Base-by-base conservation (phyloP, 2,113 vertebrate species). In the Pterocles orientalis region DNA sequence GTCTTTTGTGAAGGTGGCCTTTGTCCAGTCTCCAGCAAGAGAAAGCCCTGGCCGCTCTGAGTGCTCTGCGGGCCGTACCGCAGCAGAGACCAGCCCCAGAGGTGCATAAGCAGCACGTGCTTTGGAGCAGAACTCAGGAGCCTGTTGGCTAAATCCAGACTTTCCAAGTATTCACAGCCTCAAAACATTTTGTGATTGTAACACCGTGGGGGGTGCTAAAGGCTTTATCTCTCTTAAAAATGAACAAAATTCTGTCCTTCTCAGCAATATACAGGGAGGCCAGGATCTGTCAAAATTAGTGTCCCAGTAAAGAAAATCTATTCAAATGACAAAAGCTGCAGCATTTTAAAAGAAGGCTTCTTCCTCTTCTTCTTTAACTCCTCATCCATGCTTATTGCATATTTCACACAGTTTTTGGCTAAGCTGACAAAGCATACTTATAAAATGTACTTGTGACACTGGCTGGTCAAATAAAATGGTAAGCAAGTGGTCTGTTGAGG, bases 61-160 rank as follows among this genome's bases (percentile, higher is more conserved):
- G 36, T 0, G 11, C 10, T 31, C n/a, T 10, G 19, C 4, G 23
- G 70, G n/a, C n/a, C n/a, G n/a, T n/a, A n/a, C n/a, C 3, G 0
- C 3, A 14, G 31, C 29, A 0, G 14, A 82, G 62, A 12, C 23
- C 36, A 45, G 54, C 15, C 36, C 50, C 4, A 15, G 43, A 69
- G 36, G 61, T 41, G 31, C 1, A 0, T 5, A 29, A 43, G 43
- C 62, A 71, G 58, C 72, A 45, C 12, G 3, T 26, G 56, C 61
- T 64, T 21, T 45, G 76, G 62, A 87, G 71, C 58, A 71, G 24
- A 25, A 79, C 10, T 18, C 0, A 0, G 34, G 41, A 81, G 45
- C n/a, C 48, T 48, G 34, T 14, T 3, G 5, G 53, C 43, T 58
- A 80, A 48, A 91, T 28, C 9, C 60, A 62, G 51, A 24, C 47